phyloP scores from a whole-genome alignment of 1,140 invertebrate species.

The Aradophagus sp. region DNA sequence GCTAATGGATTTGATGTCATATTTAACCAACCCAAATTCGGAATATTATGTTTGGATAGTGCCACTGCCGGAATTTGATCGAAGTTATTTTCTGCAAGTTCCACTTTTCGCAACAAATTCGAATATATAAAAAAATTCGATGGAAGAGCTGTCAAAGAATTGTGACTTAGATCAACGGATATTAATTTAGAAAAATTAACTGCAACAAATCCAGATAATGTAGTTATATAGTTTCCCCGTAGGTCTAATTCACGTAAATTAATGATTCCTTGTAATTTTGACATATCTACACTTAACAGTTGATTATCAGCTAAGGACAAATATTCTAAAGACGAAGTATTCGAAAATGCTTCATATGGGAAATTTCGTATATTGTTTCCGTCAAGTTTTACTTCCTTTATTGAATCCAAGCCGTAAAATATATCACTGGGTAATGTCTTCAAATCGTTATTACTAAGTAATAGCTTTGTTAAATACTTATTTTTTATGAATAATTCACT shows the following conservation, averaged over 20 bases:
- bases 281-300: constrained; percentile 83
- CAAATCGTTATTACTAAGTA: constrained; percentile 82
- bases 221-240: constrained; percentile 83
- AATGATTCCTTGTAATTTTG: constrained; percentile 82
- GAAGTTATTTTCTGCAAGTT: constrained; percentile 88
- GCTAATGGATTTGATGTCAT: constrained; percentile 87
- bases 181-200: constrained; percentile 83
- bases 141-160: constrained; percentile 84
- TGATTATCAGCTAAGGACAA: constrained; percentile 83
- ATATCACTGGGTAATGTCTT: constrained; percentile 79
- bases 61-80: constrained; percentile 86
- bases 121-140: constrained; percentile 87
- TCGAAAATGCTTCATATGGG: constrained; percentile 84
- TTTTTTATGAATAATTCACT: constrained; percentile 83
- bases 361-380: constrained; percentile 83
- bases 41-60: constrained; percentile 83
- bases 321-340: constrained; percentile 82
- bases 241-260: constrained; percentile 85
- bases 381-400: constrained; percentile 84
- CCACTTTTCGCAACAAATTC: constrained; percentile 81
- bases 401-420: constrained; percentile 80
- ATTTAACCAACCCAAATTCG: constrained; percentile 83
- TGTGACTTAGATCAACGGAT: constrained; percentile 84
- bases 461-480: constrained; percentile 82
- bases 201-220: constrained; percentile 84